Conservation (phyloP, 2,113 vertebrate genomes). For the Jaculus jaculus region DNA sequence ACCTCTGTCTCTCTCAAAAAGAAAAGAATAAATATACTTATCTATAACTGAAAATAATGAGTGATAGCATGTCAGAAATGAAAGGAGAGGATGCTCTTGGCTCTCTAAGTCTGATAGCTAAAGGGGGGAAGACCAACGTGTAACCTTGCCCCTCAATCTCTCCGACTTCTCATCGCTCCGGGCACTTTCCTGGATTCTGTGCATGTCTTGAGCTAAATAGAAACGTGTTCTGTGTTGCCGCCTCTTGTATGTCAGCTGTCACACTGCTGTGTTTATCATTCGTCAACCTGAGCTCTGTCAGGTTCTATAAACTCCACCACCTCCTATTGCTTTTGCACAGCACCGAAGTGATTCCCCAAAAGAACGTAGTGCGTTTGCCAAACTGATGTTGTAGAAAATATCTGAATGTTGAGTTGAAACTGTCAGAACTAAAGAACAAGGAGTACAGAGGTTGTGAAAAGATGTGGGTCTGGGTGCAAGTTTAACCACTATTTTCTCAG, state of each 20-base stretch:
- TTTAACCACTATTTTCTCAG: neutral
- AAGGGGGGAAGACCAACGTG: neutral
- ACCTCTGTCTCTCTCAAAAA: no score
- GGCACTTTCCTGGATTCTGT: neutral
- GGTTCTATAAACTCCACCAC: constrained; percentile 80
- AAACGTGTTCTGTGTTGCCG: constrained; percentile 64
- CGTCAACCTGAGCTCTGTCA: constrained; percentile 73
- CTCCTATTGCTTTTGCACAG: constrained; percentile 75
- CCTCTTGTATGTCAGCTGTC: constrained; percentile 67
- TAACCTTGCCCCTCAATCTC: neutral
- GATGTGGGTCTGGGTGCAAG: neutral
- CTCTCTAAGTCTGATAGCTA: neutral
- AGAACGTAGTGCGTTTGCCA: constrained; percentile 74
- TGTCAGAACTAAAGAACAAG: constrained; percentile 54
- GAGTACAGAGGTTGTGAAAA: constrained; percentile 36
- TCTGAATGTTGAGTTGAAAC: constrained; percentile 71
- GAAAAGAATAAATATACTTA: no score
- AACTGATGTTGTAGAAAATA: constrained; percentile 74
- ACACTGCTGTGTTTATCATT: constrained; percentile 71
- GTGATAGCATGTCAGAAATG: no score
- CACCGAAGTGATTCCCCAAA: constrained; percentile 69
- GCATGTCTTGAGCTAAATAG: constrained; percentile 51
- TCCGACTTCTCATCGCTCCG: neutral
- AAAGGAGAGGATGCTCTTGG: no score
- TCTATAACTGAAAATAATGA: no score